Base-by-base conservation (phyloP, 2,113 vertebrate species). In the Platysteira castanea region DNA sequence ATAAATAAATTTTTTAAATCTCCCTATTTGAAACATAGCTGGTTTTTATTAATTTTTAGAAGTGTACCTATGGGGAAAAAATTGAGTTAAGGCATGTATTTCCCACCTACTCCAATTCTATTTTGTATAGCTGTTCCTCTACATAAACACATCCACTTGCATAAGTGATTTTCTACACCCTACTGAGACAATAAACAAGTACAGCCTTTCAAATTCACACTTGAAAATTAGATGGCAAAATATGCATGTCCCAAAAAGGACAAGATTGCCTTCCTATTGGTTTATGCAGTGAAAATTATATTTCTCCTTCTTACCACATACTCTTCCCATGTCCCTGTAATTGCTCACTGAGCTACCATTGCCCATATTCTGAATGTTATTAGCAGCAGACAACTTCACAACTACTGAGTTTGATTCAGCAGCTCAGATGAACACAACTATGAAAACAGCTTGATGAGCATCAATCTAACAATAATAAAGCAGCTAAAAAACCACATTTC, bases 401-500 rank as follows among this genome's bases (percentile, higher is more conserved):
- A 26, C 73, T 71, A 91, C 65, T 14, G 54, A 63, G 20, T 83
- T 85, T 81, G 69, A 90, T 84, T 93, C 46, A 80, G 18, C 64
- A 96, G 84, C 84, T 97, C 93, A 79, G 49, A 93, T 87, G 76
- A 64, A 65, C 44, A 87, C n/a, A 69, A 78, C 69, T 91, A 52
- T 35, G 70, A 87, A 94, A 96, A 85, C 87, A 97, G 91, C 56
- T 93, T 90, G 82, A 93, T 19, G 2, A 93, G 79, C 90, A 95
- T 82, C 94, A 94, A 70, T 73, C 70, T 92, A 93, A 84, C 49
- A 68, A 61, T 90, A 86, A 96, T 89, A 93, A 97, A 96, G 75
- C 63, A 94, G 77, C 84, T 73, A 96, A 94, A 95, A 97, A 97
- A 15, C 35, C 46, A 86, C 81, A 49, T 78, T 83, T 96, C 97